Conservation (phyloP, 2,888 invertebrate species). For the Chrysolina americana region DNA sequence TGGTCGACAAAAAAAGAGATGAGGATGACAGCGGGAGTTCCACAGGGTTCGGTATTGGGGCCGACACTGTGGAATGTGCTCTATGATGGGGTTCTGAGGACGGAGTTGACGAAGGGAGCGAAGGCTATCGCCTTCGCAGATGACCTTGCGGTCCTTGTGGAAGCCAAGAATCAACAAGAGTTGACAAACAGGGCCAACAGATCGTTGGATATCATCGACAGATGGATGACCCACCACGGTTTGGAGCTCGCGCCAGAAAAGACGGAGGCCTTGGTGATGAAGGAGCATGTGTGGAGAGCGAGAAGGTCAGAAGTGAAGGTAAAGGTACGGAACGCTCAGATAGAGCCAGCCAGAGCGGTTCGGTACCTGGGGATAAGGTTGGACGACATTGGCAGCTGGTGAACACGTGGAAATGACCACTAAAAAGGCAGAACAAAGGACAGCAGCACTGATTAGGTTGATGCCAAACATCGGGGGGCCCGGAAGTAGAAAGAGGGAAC, state of each 20-base stretch:
- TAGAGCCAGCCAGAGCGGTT: conserved; percentile 8
- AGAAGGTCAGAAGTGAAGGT: background rate
- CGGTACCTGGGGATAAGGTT: conserved; percentile 34
- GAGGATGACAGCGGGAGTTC: conserved; percentile 20
- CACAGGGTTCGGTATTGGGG: conserved; percentile 38
- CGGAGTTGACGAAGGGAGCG: too few species aligned
- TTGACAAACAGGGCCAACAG: conserved; percentile 26
- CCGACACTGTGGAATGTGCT: conserved; percentile 33
- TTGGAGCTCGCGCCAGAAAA: conserved; percentile 36
- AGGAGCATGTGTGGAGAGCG: conserved; percentile 16
- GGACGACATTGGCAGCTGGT: conserved; percentile 12
- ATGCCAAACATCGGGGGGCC: conserved; percentile 31
- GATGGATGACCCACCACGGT: conserved; percentile 24
- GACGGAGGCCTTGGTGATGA: conserved; percentile 36
- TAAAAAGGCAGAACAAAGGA: conserved; percentile 1
- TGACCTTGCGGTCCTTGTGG: conserved; percentile 33
- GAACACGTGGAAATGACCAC: background rate
- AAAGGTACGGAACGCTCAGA: conserved; percentile 16
- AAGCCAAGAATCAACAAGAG: conserved; percentile 11
- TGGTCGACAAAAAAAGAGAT: background rate
- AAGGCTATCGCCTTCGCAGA: conserved; percentile 33
- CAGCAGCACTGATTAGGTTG: background rate
- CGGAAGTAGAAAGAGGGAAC: background rate
- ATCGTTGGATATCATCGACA: conserved; percentile 8
- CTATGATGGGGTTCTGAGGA: conserved; percentile 23